A percentile compares a stretch with the other conserved stretches of the same genome.
These are phyloP conservation scores for Progne subis DNA, from an alignment of 2,113 vertebrate species.

Conservation along the genomic window DNA sequence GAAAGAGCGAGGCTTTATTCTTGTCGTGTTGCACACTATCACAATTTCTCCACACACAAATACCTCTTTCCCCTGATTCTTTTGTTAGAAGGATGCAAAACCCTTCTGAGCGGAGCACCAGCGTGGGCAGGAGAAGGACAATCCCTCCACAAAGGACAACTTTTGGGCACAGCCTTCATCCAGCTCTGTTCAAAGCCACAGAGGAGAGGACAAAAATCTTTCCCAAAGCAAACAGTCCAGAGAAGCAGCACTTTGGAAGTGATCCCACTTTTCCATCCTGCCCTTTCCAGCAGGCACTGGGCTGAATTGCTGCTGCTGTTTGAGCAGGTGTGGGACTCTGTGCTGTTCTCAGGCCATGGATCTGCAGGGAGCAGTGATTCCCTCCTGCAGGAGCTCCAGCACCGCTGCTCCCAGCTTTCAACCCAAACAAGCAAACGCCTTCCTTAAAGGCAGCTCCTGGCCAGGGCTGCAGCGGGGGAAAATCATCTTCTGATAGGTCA, in stretches of 20 bases:
- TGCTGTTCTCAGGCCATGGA: neutral
- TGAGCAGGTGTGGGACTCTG: neutral
- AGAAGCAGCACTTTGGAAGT: neutral
- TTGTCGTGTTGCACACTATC: neutral
- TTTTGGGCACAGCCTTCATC: neutral
- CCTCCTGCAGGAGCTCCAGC: neutral
- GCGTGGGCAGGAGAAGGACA: neutral
- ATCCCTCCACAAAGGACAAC: neutral
- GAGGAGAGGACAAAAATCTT: neutral
- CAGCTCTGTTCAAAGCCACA: neutral
- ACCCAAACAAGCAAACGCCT: neutral
- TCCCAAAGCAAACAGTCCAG: neutral
- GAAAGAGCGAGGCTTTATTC: conserved; percentile 19
- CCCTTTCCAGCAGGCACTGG: neutral
- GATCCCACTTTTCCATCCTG: neutral
- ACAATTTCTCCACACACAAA: neutral
- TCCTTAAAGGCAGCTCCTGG: neutral
- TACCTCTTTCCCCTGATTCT: neutral
- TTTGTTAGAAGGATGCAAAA: neutral
- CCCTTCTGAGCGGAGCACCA: neutral
- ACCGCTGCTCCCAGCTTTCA: neutral
- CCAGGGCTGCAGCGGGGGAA: neutral
- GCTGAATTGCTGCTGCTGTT: neutral
- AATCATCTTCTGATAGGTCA: neutral
- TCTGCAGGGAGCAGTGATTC: neutral